Percentiles rank a stretch among this genome's conserved stretches.
Conservation (phyloP, 2,797 vertebrate genomes). For the Tauraco hartlaubi region DNA sequence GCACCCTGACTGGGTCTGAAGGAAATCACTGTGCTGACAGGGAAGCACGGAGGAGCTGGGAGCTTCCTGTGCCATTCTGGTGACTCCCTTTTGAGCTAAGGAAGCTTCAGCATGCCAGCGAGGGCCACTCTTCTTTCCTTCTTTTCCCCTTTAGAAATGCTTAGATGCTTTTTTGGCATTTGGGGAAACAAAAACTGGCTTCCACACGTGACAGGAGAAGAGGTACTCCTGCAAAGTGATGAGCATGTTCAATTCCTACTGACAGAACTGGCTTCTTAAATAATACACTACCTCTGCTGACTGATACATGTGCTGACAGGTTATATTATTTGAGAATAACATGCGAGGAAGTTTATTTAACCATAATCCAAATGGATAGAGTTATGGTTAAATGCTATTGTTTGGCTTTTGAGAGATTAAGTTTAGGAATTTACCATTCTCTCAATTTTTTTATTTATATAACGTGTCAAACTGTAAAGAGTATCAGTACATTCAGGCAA, state of each 20-base stretch:
- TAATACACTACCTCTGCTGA: background rate
- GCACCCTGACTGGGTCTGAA: background rate
- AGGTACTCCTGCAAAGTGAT: background rate
- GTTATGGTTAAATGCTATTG: slow-evolving; percentile 24
- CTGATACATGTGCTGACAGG: slow-evolving; percentile 1
- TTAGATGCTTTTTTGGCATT: background rate
- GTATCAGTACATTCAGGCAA: background rate
- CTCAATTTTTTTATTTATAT: background rate
- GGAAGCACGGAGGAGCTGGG: background rate
- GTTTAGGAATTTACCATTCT: slow-evolving; percentile 7
- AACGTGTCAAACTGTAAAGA: background rate
- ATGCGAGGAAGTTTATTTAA: slow-evolving; percentile 29
- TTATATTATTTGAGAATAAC: slow-evolving; percentile 24
- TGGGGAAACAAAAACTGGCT: background rate
- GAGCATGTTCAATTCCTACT: background rate
- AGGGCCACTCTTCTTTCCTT: background rate
- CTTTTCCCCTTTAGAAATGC: background rate
- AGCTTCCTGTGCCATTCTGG: background rate
- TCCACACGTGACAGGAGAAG: background rate
- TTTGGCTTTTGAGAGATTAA: slow-evolving; percentile 3
- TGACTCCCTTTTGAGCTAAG: background rate
- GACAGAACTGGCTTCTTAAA: background rate
- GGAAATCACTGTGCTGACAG: background rate
- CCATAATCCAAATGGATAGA: slow-evolving; percentile 1
- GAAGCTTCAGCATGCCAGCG: background rate